phyloP scores from a whole-genome alignment of 2,888 invertebrate genomes.

The Rotaria socialis region DNA sequence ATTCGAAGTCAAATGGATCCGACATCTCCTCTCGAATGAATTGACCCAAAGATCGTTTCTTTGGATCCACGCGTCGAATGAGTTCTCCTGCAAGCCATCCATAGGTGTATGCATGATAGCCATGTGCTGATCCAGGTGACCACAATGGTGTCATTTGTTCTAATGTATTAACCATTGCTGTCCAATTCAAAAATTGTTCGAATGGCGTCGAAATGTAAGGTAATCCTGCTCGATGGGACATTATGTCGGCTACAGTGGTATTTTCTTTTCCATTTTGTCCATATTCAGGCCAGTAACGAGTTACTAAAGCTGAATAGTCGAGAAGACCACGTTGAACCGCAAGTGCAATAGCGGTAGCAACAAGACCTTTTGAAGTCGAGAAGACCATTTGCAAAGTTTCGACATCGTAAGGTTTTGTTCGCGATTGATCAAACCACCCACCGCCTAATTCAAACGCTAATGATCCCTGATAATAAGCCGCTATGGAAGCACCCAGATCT shows the following conservation, averaged over 20 bases:
- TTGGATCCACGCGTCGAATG: background rate
- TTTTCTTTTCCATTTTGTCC: constrained; percentile 16
- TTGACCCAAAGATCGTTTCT: background rate
- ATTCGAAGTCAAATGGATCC: background rate
- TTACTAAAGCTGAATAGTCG: background rate
- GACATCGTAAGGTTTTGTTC: background rate
- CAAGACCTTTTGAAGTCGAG: background rate
- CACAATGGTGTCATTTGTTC: background rate
- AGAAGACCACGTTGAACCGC: constrained; percentile 7
- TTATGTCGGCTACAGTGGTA: background rate
- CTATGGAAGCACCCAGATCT: background rate
- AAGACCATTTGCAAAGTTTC: background rate
- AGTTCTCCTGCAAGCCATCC: background rate
- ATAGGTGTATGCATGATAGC: too few relatives aligned
- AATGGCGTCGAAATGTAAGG: background rate
- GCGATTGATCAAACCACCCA: constrained; percentile 6
- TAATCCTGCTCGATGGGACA: background rate
- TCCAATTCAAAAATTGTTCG: background rate
- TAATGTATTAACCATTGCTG: background rate
- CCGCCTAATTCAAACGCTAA: background rate
- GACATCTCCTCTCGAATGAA: background rate
- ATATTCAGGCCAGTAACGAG: background rate
- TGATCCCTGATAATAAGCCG: background rate
- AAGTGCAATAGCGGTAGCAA: background rate
- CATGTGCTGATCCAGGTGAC: background rate